These are phyloP conservation scores for Andrena bicolor DNA, from an alignment of 2,888 invertebrate genomes.

Conservation along the genomic window DNA sequence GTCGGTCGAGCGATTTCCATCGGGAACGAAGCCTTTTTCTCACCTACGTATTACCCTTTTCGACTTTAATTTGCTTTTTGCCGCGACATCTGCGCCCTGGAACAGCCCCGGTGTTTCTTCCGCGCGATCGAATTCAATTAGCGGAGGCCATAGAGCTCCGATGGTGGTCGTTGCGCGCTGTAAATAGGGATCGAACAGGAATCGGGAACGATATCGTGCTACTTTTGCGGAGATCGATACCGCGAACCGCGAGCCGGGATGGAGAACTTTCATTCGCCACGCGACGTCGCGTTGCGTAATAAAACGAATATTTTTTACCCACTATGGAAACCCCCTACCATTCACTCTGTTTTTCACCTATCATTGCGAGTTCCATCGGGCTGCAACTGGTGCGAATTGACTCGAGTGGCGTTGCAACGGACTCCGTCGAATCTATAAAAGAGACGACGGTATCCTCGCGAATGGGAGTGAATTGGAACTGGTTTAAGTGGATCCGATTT, in stretches of 20 bases:
- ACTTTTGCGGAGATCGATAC: constrained; percentile 21
- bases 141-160: constrained; percentile 30
- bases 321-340: constrained; percentile 28
- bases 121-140: constrained; percentile 59
- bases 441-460: no score
- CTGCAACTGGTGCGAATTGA: no score
- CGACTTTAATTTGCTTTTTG: constrained; percentile 57
- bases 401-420: no score
- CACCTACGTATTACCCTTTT: constrained; percentile 31
- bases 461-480: no score
- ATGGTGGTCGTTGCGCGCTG: constrained; percentile 43
- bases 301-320: constrained; percentile 10
- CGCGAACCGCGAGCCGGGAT: not conserved
- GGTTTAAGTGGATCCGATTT: no score
- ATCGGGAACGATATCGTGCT: not conserved
- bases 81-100: constrained; percentile 38
- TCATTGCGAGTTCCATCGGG: no score
- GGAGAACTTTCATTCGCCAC: constrained; percentile 19
- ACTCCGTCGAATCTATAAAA: no score
- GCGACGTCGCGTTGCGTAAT: constrained; percentile 20
- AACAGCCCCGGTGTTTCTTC: constrained; percentile 4
- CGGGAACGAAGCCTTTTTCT: constrained; percentile 18
- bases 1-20: constrained; percentile 47
- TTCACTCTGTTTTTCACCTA: constrained; percentile 27
- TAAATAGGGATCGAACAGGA: not conserved